Conservation (phyloP, 53 echinoderm and acorn worm genomes). For the Echinometra lucunter region DNA sequence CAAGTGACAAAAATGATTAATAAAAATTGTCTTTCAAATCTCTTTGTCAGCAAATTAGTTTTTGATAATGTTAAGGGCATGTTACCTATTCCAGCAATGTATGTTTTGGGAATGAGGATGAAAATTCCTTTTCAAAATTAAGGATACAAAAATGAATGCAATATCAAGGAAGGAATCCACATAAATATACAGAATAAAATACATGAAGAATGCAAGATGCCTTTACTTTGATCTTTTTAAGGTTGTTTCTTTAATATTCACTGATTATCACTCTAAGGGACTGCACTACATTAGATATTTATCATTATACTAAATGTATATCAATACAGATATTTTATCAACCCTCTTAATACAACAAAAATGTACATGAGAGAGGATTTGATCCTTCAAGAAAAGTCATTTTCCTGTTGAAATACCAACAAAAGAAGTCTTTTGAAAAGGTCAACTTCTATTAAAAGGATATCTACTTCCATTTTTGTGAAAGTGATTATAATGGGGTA, state of each 20-base stretch:
- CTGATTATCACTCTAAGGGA: background rate
- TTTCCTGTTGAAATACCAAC: background rate
- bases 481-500: background rate
- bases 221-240: background rate
- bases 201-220: background rate
- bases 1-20: background rate
- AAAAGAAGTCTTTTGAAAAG: background rate
- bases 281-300: background rate
- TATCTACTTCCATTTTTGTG: background rate
- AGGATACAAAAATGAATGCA: background rate
- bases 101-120: background rate
- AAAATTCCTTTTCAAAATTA: background rate
- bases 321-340: background rate
- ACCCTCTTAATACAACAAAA: background rate
- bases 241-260: background rate
- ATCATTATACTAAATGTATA: background rate
- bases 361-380: background rate
- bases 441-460: background rate
- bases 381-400: background rate
- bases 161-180: background rate
- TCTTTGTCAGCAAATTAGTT: too few species aligned
- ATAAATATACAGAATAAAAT: background rate
- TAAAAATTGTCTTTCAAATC: background rate
- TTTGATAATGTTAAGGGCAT: too few species aligned
- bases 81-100: background rate